Evolutionary conservation across 2,113 vertebrate genomes (phyloP), one percentile per base, ranked within the genome.

Genomic region (Rattus rattus): DNA sequence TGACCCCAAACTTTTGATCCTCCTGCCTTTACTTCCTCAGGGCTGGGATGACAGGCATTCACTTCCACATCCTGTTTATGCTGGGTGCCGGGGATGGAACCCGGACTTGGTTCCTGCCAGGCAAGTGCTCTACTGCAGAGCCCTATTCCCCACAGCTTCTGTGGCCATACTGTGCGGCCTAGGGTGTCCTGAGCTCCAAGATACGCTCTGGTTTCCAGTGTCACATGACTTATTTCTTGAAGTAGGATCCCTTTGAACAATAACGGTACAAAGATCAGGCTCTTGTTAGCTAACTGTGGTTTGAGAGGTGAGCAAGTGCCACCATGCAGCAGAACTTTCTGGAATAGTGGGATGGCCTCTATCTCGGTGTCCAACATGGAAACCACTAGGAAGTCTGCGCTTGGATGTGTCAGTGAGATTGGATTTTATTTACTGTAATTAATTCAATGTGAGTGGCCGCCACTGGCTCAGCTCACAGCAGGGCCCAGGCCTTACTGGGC

Each of bases 91-190:
- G 49, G 61, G 10, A 69, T 49, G 19, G 63, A 36, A 24, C 30
- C 28, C 43, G 3, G 11, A 14, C 30, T 69, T 87, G 65, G 47
- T 52, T 49, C 47, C 19, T 52, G 30, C 30, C 2, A 5, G 30
- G 17, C 65, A 36, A 54, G 33, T 5, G 5, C 19, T 69, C 67
- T 69, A 69, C 17, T 33, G 65, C 28, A 52, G 10, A 69, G 17
- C 43, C 47, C 43, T 12, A 36, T 33, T 49, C 26, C 61, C 30
- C 28, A 47, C 17, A 17, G 26, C 49, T 85, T 77, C 36, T 72
- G 0, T 76, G 43, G 77, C 56, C 33, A 49, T 10, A 2, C 1
- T 49, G 36, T 4, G 0, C 8, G 28, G 17, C 75, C 24, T 30
- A 16, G 69, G 39, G 2, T 61, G 76, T 63, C 61, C 36, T 79